Base-by-base conservation (phyloP, 2,113 vertebrate species). In the Leucopternis melanops region DNA sequence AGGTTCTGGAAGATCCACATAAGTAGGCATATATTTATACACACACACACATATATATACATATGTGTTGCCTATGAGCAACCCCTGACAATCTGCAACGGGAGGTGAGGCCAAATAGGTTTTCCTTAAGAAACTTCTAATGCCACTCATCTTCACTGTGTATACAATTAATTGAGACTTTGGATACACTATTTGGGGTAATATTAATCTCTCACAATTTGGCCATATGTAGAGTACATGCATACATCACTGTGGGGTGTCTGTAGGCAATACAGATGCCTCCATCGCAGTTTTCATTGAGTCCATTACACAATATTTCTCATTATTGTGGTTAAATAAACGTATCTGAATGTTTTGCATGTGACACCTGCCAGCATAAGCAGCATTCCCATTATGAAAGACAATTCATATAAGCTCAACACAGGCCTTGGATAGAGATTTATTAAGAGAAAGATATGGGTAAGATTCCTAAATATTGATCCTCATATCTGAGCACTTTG, bases 31-130 rank as follows among this genome's bases (percentile, higher is more conserved):
- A 40, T 1, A 26, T 52, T 52, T 52, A 32, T 2, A 34, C 3
- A 54, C 5, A 69, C 7, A 49, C 4, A 50, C 6, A 38, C 4
- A 69, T 3, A 31, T 2, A 15, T 3, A 4, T 10, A 1, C 36
- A 5, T 27, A 11, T 14, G 0, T 25, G 10, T 44, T 79, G 31
- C 26, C 16, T 27, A 10, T 23, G 26, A 74, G 13, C 10, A 80
- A 25, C 5, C 4, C 8, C 3, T 45, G 17, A 17, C 20, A 50
- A 7, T 18, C 14, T 58, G 6, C 21, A 45, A 73, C 25, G 9
- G 7, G 6, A 81, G 3, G 5, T 38, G 34, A 65, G 20, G 15
- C 7, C 14, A 16, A 16, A 27, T 31, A 65, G 2, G 9, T 44
- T 74, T 94, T 73, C 9, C 36, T 62, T 63, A 47, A 67, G 16